phyloP scores from a whole-genome alignment of 2,888 invertebrate species.

The Malthinus flaveolus region DNA sequence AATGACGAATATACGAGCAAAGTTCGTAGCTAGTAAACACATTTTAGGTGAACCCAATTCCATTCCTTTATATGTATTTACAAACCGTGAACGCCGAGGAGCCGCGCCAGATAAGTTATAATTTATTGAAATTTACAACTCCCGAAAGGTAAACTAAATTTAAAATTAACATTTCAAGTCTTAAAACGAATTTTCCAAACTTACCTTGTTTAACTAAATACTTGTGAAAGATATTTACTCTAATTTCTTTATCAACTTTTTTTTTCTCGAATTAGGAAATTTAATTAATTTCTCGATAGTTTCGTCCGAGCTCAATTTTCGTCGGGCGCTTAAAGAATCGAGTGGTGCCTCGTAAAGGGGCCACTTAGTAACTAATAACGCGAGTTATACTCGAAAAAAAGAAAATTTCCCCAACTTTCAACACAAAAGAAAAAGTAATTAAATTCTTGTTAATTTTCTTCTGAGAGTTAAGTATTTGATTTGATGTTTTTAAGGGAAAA shows the following conservation, averaged over 20 bases:
- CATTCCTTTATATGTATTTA: slow-evolving; percentile 32
- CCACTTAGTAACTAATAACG: too few relatives aligned
- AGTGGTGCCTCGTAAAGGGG: too few relatives aligned
- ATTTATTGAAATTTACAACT: slow-evolving; percentile 29
- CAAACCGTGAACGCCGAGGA: slow-evolving; percentile 28
- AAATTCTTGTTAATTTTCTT: too few relatives aligned
- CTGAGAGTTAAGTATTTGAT: too few relatives aligned
- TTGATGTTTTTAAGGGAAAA: too few relatives aligned
- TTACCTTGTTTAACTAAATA: slow-evolving; percentile 8
- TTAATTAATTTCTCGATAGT: too few relatives aligned
- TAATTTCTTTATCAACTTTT: slow-evolving; percentile 2
- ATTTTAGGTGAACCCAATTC: slow-evolving; percentile 35
- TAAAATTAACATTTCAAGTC: slow-evolving; percentile 23
- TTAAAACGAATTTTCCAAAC: slow-evolving; percentile 1
- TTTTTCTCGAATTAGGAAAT: background rate
- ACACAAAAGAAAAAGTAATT: too few relatives aligned
- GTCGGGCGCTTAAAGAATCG: too few relatives aligned
- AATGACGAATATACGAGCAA: slow-evolving; percentile 33
- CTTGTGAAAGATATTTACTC: background rate
- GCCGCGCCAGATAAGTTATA: slow-evolving; percentile 30
- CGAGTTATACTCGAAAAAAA: too few relatives aligned
- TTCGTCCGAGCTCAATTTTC: too few relatives aligned
- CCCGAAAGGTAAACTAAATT: slow-evolving; percentile 25
- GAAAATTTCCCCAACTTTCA: too few relatives aligned
- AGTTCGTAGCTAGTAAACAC: slow-evolving; percentile 35